Evolutionary conservation across 2,797 vertebrate species (phyloP).

Genomic region (Centropyge bicolor): DNA sequence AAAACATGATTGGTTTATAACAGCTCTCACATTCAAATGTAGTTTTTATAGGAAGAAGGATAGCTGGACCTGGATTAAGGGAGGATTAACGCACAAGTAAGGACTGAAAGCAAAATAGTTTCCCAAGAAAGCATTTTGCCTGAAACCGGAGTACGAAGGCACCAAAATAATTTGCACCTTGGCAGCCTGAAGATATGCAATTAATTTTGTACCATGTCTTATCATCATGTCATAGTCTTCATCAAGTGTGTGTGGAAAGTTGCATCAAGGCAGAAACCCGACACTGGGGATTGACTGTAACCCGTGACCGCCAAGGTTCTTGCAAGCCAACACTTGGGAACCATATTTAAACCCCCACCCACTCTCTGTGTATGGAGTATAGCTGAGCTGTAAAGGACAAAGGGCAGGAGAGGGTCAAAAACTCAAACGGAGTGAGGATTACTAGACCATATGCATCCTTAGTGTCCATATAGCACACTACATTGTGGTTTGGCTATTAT

Average conservation of each 20-base stretch:
- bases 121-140: background rate
- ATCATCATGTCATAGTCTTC: background rate
- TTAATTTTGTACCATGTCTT: background rate
- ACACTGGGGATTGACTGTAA: conserved; percentile 67
- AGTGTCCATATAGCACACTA: conserved; percentile 6
- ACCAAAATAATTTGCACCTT: conserved; percentile 5
- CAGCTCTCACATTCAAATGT: background rate
- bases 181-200: background rate
- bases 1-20: background rate
- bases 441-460: conserved; percentile 36
- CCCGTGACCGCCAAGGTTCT: conserved; percentile 52
- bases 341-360: conserved; percentile 52
- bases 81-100: background rate
- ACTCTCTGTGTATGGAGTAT: conserved; percentile 33
- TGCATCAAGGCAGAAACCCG: conserved; percentile 69
- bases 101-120: too few species aligned
- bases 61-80: background rate
- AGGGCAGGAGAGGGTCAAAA: conserved; percentile 57
- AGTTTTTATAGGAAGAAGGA: background rate
- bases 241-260: conserved; percentile 52
- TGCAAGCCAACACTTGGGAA: conserved; percentile 59
- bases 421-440: conserved; percentile 34
- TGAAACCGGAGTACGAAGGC: background rate
- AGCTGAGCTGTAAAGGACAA: conserved; percentile 65
- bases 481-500: background rate